Evolutionary conservation across 2,888 invertebrate species (phyloP), one percentile per base, ranked within the genome.

Genomic region (Melangyna quadrimaculata): DNA sequence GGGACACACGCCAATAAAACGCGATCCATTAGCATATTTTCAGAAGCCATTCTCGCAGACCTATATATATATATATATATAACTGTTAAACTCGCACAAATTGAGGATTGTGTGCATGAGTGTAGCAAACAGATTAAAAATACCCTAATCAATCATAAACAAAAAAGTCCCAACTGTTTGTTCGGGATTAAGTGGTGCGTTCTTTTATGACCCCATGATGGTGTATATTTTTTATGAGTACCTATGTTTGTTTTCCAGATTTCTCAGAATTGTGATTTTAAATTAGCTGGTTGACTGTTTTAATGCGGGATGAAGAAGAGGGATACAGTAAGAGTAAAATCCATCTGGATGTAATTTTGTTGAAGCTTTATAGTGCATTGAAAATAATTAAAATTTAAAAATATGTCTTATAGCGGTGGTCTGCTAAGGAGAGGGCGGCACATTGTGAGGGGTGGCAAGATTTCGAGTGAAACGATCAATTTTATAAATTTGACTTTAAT

Each of bases 241-340:
- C n/a, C n/a, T 80, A 70, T 80, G 63, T 80, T 81, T 81, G 75
- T 71, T 81, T 81, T 71, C 32, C 27, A 70, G 57, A 77, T 81
- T 77, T 77, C 35, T 65, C 65, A 32, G 75, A 77, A 77, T 77
- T 77, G 27, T 53, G n/a, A 77, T 55, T 81, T 77, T 24, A 24
- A 67, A 48, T 6, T 48, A 22, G 22, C 37, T 71, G 29, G 63
- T 1, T n/a, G n/a, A n/a, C n/a, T n/a, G n/a, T n/a, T n/a, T n/a
- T 61, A 3, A 6, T 29, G 55, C 0, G 24, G 14, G 12, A 48
- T 14, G 14, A 14, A 14, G 12, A 1, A n/a, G 2, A 6, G 48
- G 22, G 10, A 0, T 43, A n/a, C n/a, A 7, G 43, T 1, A 8
- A 6, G 29, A 9, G 1, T 9, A 7, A 29, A n/a, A n/a, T n/a